Evolutionary conservation across 2,888 invertebrate genomes (phyloP).

Genomic region (Choreutis nemorana): DNA sequence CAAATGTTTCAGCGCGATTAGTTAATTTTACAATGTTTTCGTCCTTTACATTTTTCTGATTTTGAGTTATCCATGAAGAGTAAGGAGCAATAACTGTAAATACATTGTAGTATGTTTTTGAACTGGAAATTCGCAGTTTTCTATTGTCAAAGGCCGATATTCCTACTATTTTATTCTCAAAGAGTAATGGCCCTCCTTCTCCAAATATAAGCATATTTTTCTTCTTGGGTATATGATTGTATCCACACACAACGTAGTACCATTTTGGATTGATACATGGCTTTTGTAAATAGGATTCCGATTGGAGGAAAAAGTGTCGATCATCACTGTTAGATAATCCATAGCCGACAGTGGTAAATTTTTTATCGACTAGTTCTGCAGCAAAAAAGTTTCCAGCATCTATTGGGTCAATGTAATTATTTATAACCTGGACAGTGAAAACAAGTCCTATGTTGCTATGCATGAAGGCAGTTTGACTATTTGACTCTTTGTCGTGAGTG

Average conservation of each 20-base stretch:
- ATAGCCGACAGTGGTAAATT: constrained; percentile 27
- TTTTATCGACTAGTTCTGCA: constrained; percentile 24
- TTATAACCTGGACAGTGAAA: constrained; percentile 20
- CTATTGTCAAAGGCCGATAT: constrained; percentile 28
- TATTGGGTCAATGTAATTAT: constrained; percentile 20
- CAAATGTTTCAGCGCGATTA: too few species aligned
- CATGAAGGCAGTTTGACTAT: too few species aligned
- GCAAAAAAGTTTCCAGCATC: constrained; percentile 26
- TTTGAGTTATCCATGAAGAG: constrained; percentile 32
- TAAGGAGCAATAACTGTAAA: constrained; percentile 41
- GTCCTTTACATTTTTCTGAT: too few species aligned
- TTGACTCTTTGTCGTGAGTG: constrained; percentile 18
- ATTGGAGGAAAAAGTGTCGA: constrained; percentile 21
- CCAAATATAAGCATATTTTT: constrained; percentile 27
- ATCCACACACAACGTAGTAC: constrained; percentile 43
- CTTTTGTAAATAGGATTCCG: constrained; percentile 26
- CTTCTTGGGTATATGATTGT: constrained; percentile 18
- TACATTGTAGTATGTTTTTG: constrained; percentile 26
- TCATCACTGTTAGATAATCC: constrained; percentile 19
- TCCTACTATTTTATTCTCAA: constrained; percentile 25
- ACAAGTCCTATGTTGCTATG: constrained; percentile 40
- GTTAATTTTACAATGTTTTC: too few species aligned
- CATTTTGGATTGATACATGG: constrained; percentile 38
- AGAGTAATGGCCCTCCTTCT: constrained; percentile 33
- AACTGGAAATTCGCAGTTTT: constrained; percentile 15